A percentile compares a stretch with the other conserved stretches of the same genome.
Evolutionary conservation across 2,797 vertebrate genomes (phyloP).

Genomic region (Phaenicophaeus curvirostris): DNA sequence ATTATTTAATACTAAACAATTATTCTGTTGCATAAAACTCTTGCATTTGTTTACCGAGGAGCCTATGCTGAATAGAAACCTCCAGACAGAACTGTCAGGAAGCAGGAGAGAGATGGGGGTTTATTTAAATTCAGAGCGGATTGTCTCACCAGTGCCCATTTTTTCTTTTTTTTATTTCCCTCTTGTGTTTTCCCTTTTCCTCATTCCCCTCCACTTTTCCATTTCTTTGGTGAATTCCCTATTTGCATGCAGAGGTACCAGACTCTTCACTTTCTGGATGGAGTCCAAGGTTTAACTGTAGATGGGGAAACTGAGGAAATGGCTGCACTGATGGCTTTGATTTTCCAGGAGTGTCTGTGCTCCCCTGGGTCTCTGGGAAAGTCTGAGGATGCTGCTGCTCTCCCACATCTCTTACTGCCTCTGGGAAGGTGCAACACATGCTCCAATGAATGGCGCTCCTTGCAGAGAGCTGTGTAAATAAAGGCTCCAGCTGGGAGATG

Average conservation of each 20-base stretch:
- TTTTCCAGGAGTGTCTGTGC: not conserved
- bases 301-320: not conserved
- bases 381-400: not conserved
- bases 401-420: not conserved
- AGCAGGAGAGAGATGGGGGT: not conserved
- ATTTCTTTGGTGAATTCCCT: not conserved
- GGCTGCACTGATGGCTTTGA: rapidly evolving
- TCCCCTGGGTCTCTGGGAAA: not conserved
- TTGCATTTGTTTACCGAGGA: conserved; percentile 2
- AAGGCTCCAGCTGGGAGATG: not conserved
- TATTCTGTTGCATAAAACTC: conserved; percentile 40
- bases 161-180: not conserved
- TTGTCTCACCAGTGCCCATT: not conserved
- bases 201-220: not conserved
- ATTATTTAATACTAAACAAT: conserved; percentile 52
- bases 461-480: not conserved
- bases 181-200: not conserved
- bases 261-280: not conserved
- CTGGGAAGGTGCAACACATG: not conserved
- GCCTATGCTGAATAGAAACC: not conserved
- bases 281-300: not conserved
- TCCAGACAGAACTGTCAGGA: conserved; percentile 12
- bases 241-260: not conserved
- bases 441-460: rapidly evolving
- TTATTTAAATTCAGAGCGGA: not conserved